These are phyloP conservation scores for Nyctalus aviator DNA, from an alignment of 2,797 vertebrate species.

Conservation along the genomic window DNA sequence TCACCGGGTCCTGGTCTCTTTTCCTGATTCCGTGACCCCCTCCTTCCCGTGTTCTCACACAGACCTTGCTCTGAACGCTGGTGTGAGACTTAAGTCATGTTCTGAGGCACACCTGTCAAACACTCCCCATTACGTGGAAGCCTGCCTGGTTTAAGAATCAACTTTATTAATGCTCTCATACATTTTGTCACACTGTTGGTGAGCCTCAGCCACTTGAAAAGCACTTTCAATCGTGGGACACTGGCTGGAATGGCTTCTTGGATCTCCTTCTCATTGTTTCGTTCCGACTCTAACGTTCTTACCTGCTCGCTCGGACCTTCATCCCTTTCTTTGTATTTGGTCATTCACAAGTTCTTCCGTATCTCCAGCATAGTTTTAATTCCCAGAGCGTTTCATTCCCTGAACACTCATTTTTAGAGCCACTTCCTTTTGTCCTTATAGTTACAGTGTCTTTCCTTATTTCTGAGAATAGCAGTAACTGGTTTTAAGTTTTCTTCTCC, in stretches of 20 bases:
- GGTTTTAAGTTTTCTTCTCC: constrained; percentile 13
- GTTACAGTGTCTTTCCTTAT: not conserved
- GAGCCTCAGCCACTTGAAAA: not conserved
- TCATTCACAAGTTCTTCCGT: not conserved
- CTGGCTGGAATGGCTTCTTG: not conserved
- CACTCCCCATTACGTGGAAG: not conserved
- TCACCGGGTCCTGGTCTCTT: not conserved
- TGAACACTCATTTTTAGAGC: not conserved
- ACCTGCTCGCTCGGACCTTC: not conserved
- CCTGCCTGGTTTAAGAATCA: not conserved
- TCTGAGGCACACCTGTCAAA: not conserved
- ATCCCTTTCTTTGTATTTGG: not conserved
- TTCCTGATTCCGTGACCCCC: not conserved
- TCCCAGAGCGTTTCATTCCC: not conserved
- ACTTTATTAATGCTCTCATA: not conserved
- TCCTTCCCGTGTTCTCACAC: not conserved
- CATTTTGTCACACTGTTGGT: not conserved
- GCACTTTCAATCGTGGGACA: not conserved
- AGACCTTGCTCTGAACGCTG: not conserved
- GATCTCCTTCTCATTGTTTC: not conserved
- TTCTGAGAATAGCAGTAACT: not conserved
- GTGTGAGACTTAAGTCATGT: not conserved
- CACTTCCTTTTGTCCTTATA: not conserved
- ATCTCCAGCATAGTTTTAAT: not conserved
- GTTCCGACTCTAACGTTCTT: not conserved